Evolutionary conservation across 1,140 invertebrate genomes (phyloP), one percentile per base, ranked within the genome.

Genomic region (Aphelinus certus): DNA sequence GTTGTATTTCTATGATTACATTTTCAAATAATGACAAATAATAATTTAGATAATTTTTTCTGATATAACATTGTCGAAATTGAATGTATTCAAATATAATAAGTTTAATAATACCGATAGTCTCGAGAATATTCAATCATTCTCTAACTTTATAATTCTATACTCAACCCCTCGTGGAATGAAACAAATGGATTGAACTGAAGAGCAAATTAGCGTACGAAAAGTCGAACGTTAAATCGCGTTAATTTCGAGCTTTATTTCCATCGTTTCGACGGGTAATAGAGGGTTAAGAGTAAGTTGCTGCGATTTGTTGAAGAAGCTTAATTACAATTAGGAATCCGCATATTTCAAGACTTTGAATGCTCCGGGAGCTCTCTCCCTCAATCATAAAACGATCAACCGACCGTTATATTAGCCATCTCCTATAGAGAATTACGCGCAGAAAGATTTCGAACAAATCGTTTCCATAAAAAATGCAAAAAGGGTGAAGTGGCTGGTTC

Each of bases 341-440:
- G 61, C 46, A 63, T 63, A 62, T 76, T 73, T 77, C 75, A 61
- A 73, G 65, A 70, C 64, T 76, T 65, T 74, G 47, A 61, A 46
- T 7, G 58, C 10, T 69, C 61, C 46, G 9, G 51, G 4, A 10
- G 26, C 26, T 26, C 26, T 26, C 48, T 45, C 61, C 61, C 42
- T 10, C 61, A 63, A 63, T 63, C 45, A 63, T 63, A 63, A 63
- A 63, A 7, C 61, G 61, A 48, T 48, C 61, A 63, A 10, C 10
- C 43, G 3, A 63, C 43, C 61, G 46, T 47, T 63, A 63, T 63
- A 63, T 63, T 48, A 63, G 61, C 61, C 6, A 3, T 43, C 43
- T 47, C 47, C 45, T 45, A 62, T 9, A 3, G 43, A 60, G 42
- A 43, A 63, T 63, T 10, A 48, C 61, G 10, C 46, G 61, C 10